Conservation (phyloP, 2,797 vertebrate species). For the Mormyrops boulengeri region DNA sequence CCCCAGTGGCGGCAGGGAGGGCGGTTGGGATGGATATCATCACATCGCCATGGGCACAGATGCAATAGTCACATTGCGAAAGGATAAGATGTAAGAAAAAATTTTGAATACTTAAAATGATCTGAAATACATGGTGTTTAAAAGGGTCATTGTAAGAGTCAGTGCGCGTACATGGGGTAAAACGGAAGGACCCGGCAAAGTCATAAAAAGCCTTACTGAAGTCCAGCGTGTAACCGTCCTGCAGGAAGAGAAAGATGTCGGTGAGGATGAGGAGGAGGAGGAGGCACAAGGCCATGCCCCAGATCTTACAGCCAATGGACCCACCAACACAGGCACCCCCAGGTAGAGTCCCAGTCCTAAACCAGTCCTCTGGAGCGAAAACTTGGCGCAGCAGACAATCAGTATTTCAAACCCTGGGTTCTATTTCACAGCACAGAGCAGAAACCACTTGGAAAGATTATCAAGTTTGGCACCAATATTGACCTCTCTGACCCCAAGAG, state of each 20-base stretch:
- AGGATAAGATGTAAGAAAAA: not conserved
- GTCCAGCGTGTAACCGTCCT: conserved; percentile 39
- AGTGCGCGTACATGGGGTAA: not conserved
- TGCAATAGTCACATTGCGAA: not conserved
- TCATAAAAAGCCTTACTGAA: conserved; percentile 27
- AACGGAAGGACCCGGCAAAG: not conserved
- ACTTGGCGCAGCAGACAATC: not conserved
- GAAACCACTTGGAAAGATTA: conserved; percentile 73
- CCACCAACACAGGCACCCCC: not conserved
- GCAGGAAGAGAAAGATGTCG: conserved; percentile 88
- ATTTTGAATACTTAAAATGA: not conserved
- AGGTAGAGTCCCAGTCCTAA: not conserved
- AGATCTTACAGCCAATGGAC: conserved; percentile 44
- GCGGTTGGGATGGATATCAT: not conserved
- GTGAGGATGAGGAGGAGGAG: conserved; percentile 73
- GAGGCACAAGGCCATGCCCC: conserved; percentile 55
- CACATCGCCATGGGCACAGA: not conserved
- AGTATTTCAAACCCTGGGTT: not conserved
- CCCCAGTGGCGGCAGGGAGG: not conserved
- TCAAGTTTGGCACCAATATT: conserved; percentile 93
- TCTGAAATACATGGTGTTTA: not conserved
- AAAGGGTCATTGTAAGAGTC: not conserved
- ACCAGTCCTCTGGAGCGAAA: not conserved
- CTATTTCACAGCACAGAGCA: conserved; percentile 63
- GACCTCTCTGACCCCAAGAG: conserved; percentile 87